Conservation (phyloP, 35 echinoderm and acorn worm genomes). For the Eucidaris tribuloides region DNA sequence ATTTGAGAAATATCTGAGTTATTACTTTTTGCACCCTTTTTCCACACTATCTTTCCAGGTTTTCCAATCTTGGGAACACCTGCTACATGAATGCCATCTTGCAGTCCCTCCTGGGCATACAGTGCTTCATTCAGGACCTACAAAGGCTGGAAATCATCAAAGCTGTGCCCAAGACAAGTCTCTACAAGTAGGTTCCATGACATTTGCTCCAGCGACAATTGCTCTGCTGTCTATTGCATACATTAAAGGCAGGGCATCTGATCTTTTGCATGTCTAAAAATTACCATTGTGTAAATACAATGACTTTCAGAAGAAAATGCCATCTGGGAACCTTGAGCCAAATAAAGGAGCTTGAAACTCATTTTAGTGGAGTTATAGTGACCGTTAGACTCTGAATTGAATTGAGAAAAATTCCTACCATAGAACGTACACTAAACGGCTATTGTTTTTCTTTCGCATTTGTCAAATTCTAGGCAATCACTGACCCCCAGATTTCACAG, state of each 20-base stretch:
- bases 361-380: too few relatives aligned
- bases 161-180: slow-evolving; percentile 39
- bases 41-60: slow-evolving; percentile 28
- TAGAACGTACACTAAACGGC: too few relatives aligned
- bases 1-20: neutral
- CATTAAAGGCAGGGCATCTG: neutral
- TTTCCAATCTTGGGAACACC: slow-evolving; percentile 97
- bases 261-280: neutral
- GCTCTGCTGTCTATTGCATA: neutral
- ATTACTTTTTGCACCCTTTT: neutral
- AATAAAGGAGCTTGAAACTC: too few relatives aligned
- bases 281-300: too few relatives aligned
- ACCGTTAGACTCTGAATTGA: too few relatives aligned
- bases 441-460: too few relatives aligned
- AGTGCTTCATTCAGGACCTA: slow-evolving; percentile 78
- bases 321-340: too few relatives aligned
- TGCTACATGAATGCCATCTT: slow-evolving; percentile 99
- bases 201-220: too few relatives aligned
- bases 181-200: slow-evolving; percentile 58
- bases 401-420: too few relatives aligned
- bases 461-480: too few relatives aligned
- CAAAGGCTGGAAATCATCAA: slow-evolving; percentile 28
- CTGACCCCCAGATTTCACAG: too few relatives aligned
- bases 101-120: slow-evolving; percentile 78
- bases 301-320: too few relatives aligned